Conservation (phyloP, 2,888 invertebrate species). For the Tinea pellionella region DNA sequence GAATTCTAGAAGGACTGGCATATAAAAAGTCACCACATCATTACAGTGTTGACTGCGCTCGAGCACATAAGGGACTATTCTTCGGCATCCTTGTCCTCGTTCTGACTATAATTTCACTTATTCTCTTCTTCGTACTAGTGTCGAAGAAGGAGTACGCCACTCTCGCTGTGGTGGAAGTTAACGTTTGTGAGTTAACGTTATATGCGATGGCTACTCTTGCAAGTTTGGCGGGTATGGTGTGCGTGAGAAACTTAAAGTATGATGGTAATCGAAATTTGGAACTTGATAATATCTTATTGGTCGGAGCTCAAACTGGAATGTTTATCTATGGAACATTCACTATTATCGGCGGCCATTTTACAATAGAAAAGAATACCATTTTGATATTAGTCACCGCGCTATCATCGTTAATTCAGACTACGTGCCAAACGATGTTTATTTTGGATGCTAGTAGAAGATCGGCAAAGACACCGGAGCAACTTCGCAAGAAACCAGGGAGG, state of each 20-base stretch:
- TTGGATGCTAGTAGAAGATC: conserved; percentile 89
- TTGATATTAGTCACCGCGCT: conserved; percentile 86
- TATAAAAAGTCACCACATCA: conserved; percentile 88
- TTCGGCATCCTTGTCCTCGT: conserved; percentile 89
- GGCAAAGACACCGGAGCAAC: conserved; percentile 84
- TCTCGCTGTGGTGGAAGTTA: conserved; percentile 88
- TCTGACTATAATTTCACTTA: conserved; percentile 89
- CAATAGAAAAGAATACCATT: conserved; percentile 82
- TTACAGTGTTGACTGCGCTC: conserved; percentile 93
- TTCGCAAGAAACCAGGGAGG: conserved; percentile 88
- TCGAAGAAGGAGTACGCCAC: conserved; percentile 83
- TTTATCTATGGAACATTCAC: conserved; percentile 95
- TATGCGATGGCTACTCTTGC: conserved; percentile 89
- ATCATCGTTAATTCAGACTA: conserved; percentile 88
- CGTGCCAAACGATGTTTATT: conserved; percentile 91
- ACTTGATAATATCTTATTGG: conserved; percentile 89
- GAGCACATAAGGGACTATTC: conserved; percentile 93
- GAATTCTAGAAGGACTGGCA: conserved; percentile 59
- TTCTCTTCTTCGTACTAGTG: conserved; percentile 90
- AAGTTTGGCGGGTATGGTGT: conserved; percentile 88
- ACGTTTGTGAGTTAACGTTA: conserved; percentile 87
- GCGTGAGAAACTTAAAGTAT: conserved; percentile 86
- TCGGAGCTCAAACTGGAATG: conserved; percentile 94
- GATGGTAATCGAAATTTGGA: conserved; percentile 85
- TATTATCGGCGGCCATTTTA: conserved; percentile 92